Base-by-base conservation (phyloP, 2,888 invertebrate species). In the Melinaea marsaeus region DNA sequence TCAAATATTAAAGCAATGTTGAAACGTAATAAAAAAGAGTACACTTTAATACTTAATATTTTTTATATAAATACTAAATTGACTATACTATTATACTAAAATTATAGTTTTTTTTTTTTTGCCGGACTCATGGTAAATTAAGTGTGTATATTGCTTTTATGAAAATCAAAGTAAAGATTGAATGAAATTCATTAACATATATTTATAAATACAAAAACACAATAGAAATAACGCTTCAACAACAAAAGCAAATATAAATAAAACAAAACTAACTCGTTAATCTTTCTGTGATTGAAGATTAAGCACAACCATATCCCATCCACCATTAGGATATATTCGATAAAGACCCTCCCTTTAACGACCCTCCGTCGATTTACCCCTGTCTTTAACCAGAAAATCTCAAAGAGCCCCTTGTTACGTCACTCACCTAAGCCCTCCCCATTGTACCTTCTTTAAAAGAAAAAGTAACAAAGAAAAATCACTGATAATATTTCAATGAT, bases 1-100 rank as follows among this genome's bases (percentile, higher is more conserved):
- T 48, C 58, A 62, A 46, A 46, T 58, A 47, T 51, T 60, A 13
- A 33, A 33, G 45, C 54, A 60, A 55, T 37, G 45, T 55, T 55
- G 35, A 45, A 60, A 54, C 4, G 37, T 7, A 7, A 37, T 37
- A 37, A 6, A 6, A 37, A 37, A 37, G 37, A 6, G 37, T 22
- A 22, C 22, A 22, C 22, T 22, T 22, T 22, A 22, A 37, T 37
- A 37, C 37, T 37, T 37, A 6, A 37, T 22, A 22, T 22, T 22
- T 22, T 22, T 22, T 22, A 22, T 22, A 22, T 22, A n/a, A n/a
- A n/a, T n/a, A n/a, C n/a, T n/a, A n/a, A n/a, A 22, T 22, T 22
- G 22, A 22, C 22, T 22, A 22, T 22, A 1, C 22, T 22, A 22
- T 22, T 22, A 22, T 22, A 22, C 22, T 22, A 1, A 22, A 22